A percentile compares a stretch with the other conserved stretches of the same genome.
These are phyloP conservation scores for Chascanopsetta lugubris DNA, from an alignment of 2,113 vertebrate species.

Conservation along the genomic window DNA sequence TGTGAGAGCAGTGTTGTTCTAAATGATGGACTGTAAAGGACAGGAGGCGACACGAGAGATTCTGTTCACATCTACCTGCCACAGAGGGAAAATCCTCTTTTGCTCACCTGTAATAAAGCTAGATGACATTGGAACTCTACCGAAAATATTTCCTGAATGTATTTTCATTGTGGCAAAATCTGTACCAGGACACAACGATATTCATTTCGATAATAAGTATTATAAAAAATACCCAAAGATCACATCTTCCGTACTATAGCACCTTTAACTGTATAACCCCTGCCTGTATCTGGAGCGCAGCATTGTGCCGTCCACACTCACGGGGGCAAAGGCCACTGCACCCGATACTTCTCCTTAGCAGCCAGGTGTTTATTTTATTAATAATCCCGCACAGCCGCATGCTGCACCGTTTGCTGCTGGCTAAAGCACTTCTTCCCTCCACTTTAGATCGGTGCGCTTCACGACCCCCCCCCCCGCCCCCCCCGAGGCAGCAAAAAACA, in stretches of 20 bases:
- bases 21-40: background rate
- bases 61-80: background rate
- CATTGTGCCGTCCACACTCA: background rate
- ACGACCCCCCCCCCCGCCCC: too few relatives aligned
- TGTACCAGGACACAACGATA: too few relatives aligned
- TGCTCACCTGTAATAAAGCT: too few relatives aligned
- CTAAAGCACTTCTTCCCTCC: slow-evolving; percentile 36
- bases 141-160: too few relatives aligned
- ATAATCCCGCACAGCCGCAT: slow-evolving; percentile 6
- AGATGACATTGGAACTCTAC: too few relatives aligned
- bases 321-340: background rate
- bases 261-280: background rate
- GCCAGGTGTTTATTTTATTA: slow-evolving; percentile 19
- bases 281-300: background rate
- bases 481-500: slow-evolving; percentile 63
- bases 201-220: too few relatives aligned
- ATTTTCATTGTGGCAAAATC: too few relatives aligned
- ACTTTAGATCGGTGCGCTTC: slow-evolving; percentile 37
- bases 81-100: background rate
- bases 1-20: background rate
- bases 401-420: slow-evolving; percentile 24
- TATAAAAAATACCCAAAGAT: too few relatives aligned
- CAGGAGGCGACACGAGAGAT: background rate
- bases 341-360: background rate
- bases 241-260: too few relatives aligned